Percentiles rank a stretch among this genome's conserved stretches.
Conservation (phyloP, 1,140 invertebrate species). For the Ruditapes philippinarum region DNA sequence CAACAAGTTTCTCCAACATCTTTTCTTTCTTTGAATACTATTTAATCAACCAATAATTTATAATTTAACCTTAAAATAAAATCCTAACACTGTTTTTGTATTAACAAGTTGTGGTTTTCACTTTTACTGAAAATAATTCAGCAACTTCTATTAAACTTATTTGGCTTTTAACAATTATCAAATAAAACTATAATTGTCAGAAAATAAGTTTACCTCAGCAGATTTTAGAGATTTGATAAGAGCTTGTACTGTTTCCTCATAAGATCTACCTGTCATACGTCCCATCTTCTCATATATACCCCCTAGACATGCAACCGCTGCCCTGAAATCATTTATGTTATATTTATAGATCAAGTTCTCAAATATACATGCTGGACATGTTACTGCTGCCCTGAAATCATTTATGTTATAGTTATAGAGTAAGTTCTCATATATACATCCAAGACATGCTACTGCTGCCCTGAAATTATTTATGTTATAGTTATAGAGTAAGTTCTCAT, state of each 20-base stretch:
- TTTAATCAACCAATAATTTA: too few relatives aligned
- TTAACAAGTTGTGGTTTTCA: too few relatives aligned
- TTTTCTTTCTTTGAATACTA: too few relatives aligned
- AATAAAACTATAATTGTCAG: too few relatives aligned
- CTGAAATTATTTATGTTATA: slow-evolving; percentile 88
- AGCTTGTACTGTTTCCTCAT: slow-evolving; percentile 98
- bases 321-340: slow-evolving; percentile 89
- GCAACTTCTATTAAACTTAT: too few relatives aligned
- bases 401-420: too few relatives aligned
- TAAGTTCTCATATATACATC: slow-evolving; percentile 99
- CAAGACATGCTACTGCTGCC: slow-evolving; percentile 98
- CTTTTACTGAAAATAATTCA: too few relatives aligned
- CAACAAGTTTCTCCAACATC: too few relatives aligned
- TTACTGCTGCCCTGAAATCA: slow-evolving; percentile 97
- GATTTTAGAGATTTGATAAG: slow-evolving; percentile 96
- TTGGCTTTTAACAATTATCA: too few relatives aligned
- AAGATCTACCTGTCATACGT: slow-evolving; percentile 99
- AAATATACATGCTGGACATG: slow-evolving; percentile 98
- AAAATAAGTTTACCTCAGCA: slow-evolving; percentile 92
- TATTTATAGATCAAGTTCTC: slow-evolving; percentile 90
- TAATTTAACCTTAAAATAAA: too few relatives aligned
- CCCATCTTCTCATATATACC: slow-evolving; percentile 99
- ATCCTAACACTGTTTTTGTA: too few relatives aligned
- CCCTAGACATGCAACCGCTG: slow-evolving; percentile 98
- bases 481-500: too few relatives aligned